These are phyloP conservation scores for Xestia rhomboidea DNA, from an alignment of 2,888 invertebrate genomes.

Conservation along the genomic window DNA sequence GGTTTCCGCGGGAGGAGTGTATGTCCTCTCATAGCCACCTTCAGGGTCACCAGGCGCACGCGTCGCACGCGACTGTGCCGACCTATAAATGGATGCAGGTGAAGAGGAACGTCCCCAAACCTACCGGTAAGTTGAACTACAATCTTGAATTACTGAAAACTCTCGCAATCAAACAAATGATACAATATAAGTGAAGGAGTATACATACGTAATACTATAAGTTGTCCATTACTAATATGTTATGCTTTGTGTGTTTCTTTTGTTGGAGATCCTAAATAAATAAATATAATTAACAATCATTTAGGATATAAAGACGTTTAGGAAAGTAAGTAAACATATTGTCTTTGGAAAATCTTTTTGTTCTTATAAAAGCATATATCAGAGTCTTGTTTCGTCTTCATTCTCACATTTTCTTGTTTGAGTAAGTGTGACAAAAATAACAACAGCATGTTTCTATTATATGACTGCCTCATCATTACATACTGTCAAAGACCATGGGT, in stretches of 20 bases:
- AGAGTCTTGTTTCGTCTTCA: not conserved
- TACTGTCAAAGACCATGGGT: too few relatives aligned
- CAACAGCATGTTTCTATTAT: not conserved
- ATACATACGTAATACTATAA: not conserved
- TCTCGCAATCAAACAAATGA: not conserved
- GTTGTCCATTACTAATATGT: not conserved
- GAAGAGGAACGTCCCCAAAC: constrained; percentile 98
- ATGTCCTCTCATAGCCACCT: constrained; percentile 80
- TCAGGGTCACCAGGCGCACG: constrained; percentile 81
- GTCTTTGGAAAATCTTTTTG: not conserved
- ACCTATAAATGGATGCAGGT: constrained; percentile 99
- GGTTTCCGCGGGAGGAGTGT: constrained; percentile 81
- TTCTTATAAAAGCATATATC: not conserved
- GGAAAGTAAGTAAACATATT: not conserved
- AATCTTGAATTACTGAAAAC: not conserved
- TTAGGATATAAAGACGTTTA: not conserved
- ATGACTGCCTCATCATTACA: not conserved
- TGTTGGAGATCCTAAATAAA: not conserved
- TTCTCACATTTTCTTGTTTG: not conserved
- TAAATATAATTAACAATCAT: not conserved
- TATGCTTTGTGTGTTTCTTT: not conserved
- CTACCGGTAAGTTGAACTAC: constrained; percentile 92
- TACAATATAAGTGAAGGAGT: not conserved
- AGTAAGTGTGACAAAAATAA: not conserved
- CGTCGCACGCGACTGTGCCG: constrained; percentile 93